Conservation (phyloP, 2,888 invertebrate species). For the Mantis religiosa region DNA sequence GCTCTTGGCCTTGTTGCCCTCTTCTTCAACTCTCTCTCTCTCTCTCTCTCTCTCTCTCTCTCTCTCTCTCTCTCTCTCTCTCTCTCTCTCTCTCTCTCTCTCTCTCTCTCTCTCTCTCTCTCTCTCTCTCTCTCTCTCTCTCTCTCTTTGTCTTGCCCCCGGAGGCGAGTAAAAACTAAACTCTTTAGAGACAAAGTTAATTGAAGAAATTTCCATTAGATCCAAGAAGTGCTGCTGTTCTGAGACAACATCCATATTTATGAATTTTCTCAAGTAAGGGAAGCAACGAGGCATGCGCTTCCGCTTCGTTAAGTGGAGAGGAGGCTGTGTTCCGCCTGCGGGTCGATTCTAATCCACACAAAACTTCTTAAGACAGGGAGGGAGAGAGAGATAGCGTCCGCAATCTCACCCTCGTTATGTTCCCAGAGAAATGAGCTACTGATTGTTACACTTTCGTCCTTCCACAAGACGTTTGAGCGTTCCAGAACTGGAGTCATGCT, state of each 20-base stretch:
- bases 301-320: slow-evolving; percentile 25
- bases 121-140: no score
- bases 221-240: neutral
- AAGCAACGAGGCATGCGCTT: slow-evolving; percentile 25
- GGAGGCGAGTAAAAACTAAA: neutral
- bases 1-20: neutral
- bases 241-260: slow-evolving; percentile 43
- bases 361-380: slow-evolving; percentile 18
- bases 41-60: no score
- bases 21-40: neutral
- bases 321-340: neutral
- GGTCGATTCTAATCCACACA: slow-evolving; percentile 24
- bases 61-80: no score
- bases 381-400: neutral
- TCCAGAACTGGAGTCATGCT: neutral
- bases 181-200: slow-evolving; percentile 35
- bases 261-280: slow-evolving; percentile 35
- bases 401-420: neutral
- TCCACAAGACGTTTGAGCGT: neutral
- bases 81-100: no score
- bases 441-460: neutral
- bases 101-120: no score
- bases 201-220: slow-evolving; percentile 46
- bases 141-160: neutral
- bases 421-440: neutral